Percentiles rank a stretch among this genome's conserved stretches.
phyloP scores from a whole-genome alignment of 2,797 vertebrate species.

The Leptoclinus maculatus region DNA sequence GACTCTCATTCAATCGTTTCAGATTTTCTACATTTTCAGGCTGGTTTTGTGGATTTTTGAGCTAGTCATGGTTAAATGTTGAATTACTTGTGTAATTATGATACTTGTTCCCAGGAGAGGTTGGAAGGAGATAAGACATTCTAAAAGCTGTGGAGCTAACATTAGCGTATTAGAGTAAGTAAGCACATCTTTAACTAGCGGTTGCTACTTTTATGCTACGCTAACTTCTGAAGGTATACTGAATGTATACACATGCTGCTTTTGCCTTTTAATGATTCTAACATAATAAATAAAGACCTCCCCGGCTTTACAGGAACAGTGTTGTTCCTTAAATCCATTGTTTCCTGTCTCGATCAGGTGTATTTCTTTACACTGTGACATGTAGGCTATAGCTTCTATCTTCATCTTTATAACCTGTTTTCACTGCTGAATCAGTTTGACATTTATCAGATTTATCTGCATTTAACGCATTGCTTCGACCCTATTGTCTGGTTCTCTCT shows the following conservation, averaged over 20 bases:
- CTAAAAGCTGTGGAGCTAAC: no score
- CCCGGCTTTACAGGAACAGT: background rate
- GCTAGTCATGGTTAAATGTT: background rate
- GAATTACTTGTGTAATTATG: background rate
- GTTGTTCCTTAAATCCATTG: background rate
- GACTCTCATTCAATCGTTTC: no score
- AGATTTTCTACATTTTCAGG: background rate
- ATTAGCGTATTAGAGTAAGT: background rate
- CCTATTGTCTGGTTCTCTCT: background rate
- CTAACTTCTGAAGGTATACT: background rate
- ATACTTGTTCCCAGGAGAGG: background rate
- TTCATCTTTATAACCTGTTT: background rate
- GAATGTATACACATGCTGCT: background rate
- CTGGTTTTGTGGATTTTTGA: background rate
- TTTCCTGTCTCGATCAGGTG: background rate
- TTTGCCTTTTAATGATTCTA: background rate
- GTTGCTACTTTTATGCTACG: background rate
- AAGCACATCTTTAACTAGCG: background rate
- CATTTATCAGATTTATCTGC: no score
- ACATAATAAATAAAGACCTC: background rate
- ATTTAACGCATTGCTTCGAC: background rate
- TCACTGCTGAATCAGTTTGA: background rate
- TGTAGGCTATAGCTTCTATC: background rate
- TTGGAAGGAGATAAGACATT: background rate
- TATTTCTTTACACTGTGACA: background rate